These are phyloP conservation scores for Aphis gossypii DNA, from an alignment of 1,140 invertebrate species.

Conservation along the genomic window DNA sequence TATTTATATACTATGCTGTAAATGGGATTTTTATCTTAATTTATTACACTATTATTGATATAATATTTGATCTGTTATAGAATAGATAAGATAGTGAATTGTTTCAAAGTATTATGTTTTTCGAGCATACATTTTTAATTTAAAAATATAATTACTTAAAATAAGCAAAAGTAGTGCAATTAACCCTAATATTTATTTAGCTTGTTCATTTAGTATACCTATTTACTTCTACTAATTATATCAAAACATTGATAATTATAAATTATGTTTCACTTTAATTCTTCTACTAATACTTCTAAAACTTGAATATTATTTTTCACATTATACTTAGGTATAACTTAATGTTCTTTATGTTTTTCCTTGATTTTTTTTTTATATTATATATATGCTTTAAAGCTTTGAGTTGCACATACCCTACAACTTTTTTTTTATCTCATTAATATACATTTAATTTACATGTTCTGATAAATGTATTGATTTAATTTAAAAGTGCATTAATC, in stretches of 20 bases:
- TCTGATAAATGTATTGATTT: background rate
- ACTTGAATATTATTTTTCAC: background rate
- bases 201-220: background rate
- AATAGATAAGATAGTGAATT: background rate
- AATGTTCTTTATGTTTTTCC: background rate
- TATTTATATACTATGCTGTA: background rate
- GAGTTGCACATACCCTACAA: background rate
- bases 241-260: background rate
- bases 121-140: background rate
- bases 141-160: background rate
- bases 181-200: background rate
- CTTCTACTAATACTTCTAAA: background rate
- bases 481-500: too few species aligned
- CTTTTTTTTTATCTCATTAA: background rate
- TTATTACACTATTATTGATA: conserved; percentile 7
- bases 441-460: background rate
- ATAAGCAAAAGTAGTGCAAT: background rate
- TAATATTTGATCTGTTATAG: background rate
- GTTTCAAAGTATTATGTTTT: background rate
- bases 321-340: background rate
- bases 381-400: background rate
- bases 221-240: background rate
- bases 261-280: background rate
- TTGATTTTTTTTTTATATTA: background rate
- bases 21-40: background rate